A percentile compares a stretch with the other conserved stretches of the same genome.
phyloP scores from a whole-genome alignment of 2,113 vertebrate genomes.

The Leptocoma aspasia region DNA sequence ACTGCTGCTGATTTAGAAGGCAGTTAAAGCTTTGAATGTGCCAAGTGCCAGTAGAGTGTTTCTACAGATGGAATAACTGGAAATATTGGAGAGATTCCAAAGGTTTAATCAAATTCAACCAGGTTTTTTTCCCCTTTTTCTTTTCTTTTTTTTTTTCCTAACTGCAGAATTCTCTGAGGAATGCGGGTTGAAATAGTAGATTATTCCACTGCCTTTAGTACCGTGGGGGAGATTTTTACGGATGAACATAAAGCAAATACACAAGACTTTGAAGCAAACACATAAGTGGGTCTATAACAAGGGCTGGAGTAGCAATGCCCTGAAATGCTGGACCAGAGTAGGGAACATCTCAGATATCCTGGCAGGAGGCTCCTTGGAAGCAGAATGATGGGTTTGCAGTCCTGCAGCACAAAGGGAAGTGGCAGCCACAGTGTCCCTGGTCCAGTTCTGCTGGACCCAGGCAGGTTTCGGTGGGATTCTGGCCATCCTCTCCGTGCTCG shows the following conservation, averaged over 20 bases:
- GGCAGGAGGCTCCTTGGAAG: neutral
- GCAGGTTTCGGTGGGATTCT: neutral
- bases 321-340: neutral
- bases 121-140: neutral
- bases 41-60: conserved; percentile 70
- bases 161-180: conserved; percentile 56
- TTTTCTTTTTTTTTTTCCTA: neutral
- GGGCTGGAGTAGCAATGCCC: neutral
- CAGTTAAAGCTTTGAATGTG: conserved; percentile 68
- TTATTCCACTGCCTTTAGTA: conserved; percentile 55
- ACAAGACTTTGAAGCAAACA: neutral
- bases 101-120: conserved; percentile 71
- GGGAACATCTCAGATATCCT: neutral
- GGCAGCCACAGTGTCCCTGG: neutral
- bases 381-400: neutral
- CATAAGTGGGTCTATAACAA: accelerated
- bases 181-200: conserved; percentile 36
- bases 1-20: conserved; percentile 70
- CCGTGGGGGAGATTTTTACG: neutral
- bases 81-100: conserved; percentile 70
- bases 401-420: neutral
- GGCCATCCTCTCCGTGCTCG: neutral
- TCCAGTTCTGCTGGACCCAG: neutral
- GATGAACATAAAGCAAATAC: neutral
- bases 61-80: conserved; percentile 74